Conservation (phyloP, 2,797 vertebrate genomes). For the Alosa sapidissima region DNA sequence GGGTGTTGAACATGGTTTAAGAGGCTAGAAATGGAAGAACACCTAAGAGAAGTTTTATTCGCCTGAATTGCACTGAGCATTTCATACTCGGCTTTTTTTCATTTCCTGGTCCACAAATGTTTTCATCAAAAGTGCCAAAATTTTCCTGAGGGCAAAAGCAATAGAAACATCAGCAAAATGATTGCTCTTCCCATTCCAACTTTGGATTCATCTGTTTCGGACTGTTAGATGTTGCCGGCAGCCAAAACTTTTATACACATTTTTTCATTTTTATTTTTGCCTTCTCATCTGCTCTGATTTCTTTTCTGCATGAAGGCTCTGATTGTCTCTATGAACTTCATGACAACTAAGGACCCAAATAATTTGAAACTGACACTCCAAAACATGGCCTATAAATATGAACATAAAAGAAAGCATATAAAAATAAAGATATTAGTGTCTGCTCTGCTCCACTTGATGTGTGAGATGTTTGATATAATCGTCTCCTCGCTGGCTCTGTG, state of each 20-base stretch:
- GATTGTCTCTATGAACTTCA: constrained; percentile 41
- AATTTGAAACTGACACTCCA: neutral
- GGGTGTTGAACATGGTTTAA: neutral
- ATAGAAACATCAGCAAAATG: constrained; percentile 25
- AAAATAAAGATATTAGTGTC: neutral
- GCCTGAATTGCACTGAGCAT: constrained; percentile 9
- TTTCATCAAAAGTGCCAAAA: constrained; percentile 42
- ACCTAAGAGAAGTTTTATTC: neutral
- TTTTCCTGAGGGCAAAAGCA: constrained; percentile 33
- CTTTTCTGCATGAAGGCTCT: constrained; percentile 38
- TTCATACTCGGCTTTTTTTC: constrained; percentile 39
- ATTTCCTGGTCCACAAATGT: constrained; percentile 32
- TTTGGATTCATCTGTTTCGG: constrained; percentile 37
- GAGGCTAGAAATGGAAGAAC: neutral
- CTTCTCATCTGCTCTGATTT: constrained; percentile 47
- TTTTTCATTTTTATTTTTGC: constrained; percentile 29
- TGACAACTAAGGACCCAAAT: neutral
- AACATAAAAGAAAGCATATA: neutral
- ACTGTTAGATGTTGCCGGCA: constrained; percentile 36
- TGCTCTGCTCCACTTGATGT: neutral
- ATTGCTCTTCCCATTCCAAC: constrained; percentile 34
- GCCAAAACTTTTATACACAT: neutral
- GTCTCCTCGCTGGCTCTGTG: neutral
- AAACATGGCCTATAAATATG: neutral
- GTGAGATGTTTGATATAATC: neutral